These are phyloP conservation scores for Schmidtea mediterranea DNA, from an alignment of 1,140 invertebrate genomes.

Conservation along the genomic window DNA sequence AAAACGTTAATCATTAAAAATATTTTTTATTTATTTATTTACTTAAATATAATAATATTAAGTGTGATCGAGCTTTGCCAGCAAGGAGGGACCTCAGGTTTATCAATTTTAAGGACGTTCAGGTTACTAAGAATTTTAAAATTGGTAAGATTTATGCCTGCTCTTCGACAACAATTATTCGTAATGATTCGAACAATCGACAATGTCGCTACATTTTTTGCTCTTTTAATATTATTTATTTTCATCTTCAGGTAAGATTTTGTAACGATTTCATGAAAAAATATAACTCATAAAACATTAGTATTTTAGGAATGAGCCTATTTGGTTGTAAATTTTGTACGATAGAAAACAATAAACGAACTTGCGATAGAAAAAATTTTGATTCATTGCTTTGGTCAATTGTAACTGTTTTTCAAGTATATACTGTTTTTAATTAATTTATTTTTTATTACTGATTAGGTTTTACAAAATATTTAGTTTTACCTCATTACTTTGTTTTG, in stretches of 20 bases:
- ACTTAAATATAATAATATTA: not conserved
- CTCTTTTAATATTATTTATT: conserved; percentile 84
- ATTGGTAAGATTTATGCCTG: conserved; percentile 88
- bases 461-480: too few species aligned
- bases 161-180: conserved; percentile 63
- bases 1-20: too few species aligned
- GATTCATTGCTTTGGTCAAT: conserved; percentile 96
- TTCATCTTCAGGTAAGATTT: conserved; percentile 99
- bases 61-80: not conserved
- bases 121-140: conserved; percentile 78
- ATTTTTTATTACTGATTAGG: too few species aligned
- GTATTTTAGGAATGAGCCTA: conserved; percentile 56
- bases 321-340: conserved; percentile 99
- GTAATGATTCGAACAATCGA: conserved; percentile 27
- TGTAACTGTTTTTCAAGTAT: conserved; percentile 98
- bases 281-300: conserved; percentile 13
- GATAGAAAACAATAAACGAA: conserved; percentile 49
- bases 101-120: conserved; percentile 85
- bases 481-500: too few species aligned
- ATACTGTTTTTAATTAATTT: too few species aligned
- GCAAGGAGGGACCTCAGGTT: conserved; percentile 29
- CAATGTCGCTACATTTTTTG: conserved; percentile 44
- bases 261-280: too few species aligned
- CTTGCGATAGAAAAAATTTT: conserved; percentile 82
- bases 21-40: too few species aligned